Evolutionary conservation across 2,797 vertebrate genomes (phyloP), one percentile per base, ranked within the genome.

Genomic region (Echiichthys vipera): DNA sequence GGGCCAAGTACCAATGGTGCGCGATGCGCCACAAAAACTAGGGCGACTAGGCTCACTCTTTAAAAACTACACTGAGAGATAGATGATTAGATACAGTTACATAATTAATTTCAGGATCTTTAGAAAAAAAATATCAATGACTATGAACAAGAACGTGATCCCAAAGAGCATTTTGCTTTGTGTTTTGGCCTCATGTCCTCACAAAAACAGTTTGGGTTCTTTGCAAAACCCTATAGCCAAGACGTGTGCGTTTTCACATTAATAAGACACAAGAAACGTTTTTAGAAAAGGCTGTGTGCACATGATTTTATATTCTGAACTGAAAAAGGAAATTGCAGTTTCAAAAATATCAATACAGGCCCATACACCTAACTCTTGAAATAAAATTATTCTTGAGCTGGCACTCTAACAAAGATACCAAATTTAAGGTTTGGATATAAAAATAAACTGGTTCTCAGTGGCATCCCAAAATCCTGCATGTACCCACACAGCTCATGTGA

Each of bases 381-480:
- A n/a, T n/a, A n/a, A 30, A 56, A 51, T 42, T 1, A 43, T 15
- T 37, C 30, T 24, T 36, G 37, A 20, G 5, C 32, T 22, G 29
- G 17, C 18, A 10, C 27, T 51, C 24, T 40, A 27, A 51, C 0
- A 6, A 37, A 13, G 13, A 36, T 18, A 34, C n/a, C 30, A 61
- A 56, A 58, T 24, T 8, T 12, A 43, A 22, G 3, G 10, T 40
- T 30, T 49, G 27, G 18, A 65, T 34, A 47, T 42, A 65, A 59
- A 71, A 74, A 20, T 10, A 22, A 78, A 57, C 34, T 6, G n/a
- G n/a, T 46, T 7, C 17, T 71, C 45, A 37, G 36, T 55, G 53
- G 32, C 11, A 7, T 64, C n/a, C 17, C 30, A 43, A 20, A 72
- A 65, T 74, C 36, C n/a, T 22, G 40, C 47, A 27, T 17, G 18